phyloP scores from a whole-genome alignment of 2,888 invertebrate species.

The Lasioglossum calceatum region DNA sequence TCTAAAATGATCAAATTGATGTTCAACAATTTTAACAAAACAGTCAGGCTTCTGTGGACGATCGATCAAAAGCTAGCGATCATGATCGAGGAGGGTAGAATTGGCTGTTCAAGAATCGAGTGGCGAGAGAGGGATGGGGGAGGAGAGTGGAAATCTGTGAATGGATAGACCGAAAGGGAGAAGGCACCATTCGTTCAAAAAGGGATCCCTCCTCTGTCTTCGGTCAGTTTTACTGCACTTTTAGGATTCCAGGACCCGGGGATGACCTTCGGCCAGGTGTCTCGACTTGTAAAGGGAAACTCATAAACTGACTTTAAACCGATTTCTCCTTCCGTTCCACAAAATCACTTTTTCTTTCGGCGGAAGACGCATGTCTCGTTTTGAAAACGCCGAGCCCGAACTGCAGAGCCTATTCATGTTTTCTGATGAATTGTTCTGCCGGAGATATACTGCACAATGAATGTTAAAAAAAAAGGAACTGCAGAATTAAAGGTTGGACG shows the following conservation, averaged over 20 bases:
- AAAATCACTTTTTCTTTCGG: constrained; percentile 52
- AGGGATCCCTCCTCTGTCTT: constrained; percentile 68
- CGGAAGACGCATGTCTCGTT: constrained; percentile 18
- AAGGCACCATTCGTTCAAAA: constrained; percentile 61
- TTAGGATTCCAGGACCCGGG: constrained; percentile 74
- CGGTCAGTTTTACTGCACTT: constrained; percentile 80
- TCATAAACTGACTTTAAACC: constrained; percentile 75
- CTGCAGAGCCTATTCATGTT: background rate
- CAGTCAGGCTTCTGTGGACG: constrained; percentile 31
- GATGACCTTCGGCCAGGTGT: constrained; percentile 80
- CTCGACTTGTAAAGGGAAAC: constrained; percentile 74
- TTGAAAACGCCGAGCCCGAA: background rate
- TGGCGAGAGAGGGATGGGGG: constrained; percentile 30
- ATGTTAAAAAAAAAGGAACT: background rate
- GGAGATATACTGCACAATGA: constrained; percentile 14
- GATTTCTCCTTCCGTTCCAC: constrained; percentile 65
- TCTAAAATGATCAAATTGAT: background rate
- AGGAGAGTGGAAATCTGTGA: constrained; percentile 65
- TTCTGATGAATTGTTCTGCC: constrained; percentile 14
- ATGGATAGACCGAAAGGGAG: constrained; percentile 71
- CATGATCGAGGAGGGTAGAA: constrained; percentile 54
- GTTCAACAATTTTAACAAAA: constrained; percentile 5
- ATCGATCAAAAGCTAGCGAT: constrained; percentile 43
- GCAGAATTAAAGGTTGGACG: background rate
- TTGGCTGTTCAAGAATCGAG: constrained; percentile 52